Percentiles rank a stretch among this genome's conserved stretches.
These are phyloP conservation scores for Eristalis arbustorum DNA, from an alignment of 2,888 invertebrate genomes.

Conservation along the genomic window DNA sequence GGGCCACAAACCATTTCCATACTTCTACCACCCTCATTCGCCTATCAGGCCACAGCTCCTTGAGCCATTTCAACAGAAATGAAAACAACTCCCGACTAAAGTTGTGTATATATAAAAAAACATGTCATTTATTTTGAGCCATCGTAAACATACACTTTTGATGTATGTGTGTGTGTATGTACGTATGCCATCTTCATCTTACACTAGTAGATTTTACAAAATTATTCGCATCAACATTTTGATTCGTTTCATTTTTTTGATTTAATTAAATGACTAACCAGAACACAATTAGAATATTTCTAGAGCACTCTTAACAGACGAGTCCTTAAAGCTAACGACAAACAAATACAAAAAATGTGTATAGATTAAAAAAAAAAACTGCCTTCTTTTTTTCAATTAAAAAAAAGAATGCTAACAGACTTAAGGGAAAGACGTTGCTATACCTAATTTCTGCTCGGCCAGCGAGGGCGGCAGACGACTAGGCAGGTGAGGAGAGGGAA, in stretches of 20 bases:
- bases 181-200: slow-evolving; percentile 14
- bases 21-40: too few species aligned
- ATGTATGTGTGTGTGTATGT: neutral
- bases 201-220: slow-evolving; percentile 13
- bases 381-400: neutral
- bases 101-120: slow-evolving; percentile 42
- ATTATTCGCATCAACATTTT: neutral
- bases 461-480: slow-evolving; percentile 10
- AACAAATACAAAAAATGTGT: slow-evolving; percentile 23
- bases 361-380: slow-evolving; percentile 22
- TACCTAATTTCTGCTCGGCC: slow-evolving; percentile 6
- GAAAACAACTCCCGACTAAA: neutral
- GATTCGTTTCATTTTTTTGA: slow-evolving; percentile 20
- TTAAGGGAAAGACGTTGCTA: slow-evolving; percentile 32
- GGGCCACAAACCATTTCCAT: neutral
- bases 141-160: slow-evolving; percentile 43
- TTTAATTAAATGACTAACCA: slow-evolving; percentile 42
- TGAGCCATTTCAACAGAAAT: neutral
- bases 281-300: slow-evolving; percentile 55
- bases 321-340: slow-evolving; percentile 36
- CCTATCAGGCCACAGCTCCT: neutral
- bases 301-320: slow-evolving; percentile 46
- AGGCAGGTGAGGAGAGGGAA: slow-evolving; percentile 11
- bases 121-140: slow-evolving; percentile 58
- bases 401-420: slow-evolving; percentile 57